Evolutionary conservation across 2,113 vertebrate species (phyloP), one percentile per base, ranked within the genome.

Genomic region (Ammodytes dubius): DNA sequence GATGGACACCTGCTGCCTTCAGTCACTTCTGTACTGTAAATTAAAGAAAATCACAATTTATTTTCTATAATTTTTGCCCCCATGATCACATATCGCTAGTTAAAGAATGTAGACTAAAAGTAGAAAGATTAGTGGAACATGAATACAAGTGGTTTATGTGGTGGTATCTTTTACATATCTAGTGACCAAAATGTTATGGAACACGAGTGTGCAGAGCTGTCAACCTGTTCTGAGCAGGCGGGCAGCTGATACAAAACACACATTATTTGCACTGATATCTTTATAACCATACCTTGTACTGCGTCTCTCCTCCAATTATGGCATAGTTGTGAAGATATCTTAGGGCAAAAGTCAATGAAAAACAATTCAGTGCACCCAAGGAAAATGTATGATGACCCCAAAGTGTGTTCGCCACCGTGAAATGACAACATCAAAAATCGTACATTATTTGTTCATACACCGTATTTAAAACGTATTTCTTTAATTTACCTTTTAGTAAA

Each of bases 401-500:
- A 40, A 4, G 50, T 47, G n/a, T 1, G 0, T 64, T 46, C 2
- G 54, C 10, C 9, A 6, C 10, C 10, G 1, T 50, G 46, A n/a
- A n/a, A n/a, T n/a, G n/a, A n/a, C 8, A 4, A 12, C 6, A 54
- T 19, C 6, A 43, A 17, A 7, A 3, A 13, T 8, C 1, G 3
- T 45, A 4, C 13, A 11, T 1, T 19, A 37, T 19, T 17, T 39
- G 15, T 60, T 49, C 0, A 35, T 35, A 7, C 0, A 53, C 37
- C 35, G 17, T 42, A 37, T 70, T 59, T 4, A 12, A 53, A 58
- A 1, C 6, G 7, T 2, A 35, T 0, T 17, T n/a, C 0, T 19
- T 65, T 64, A 1, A 7, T 69, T 52, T 69, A 0, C 2, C 9
- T 85, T 80, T 50, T 67, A 96, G 96, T 69, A 0, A 61, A 0